Evolutionary conservation across 2,888 invertebrate species (phyloP).

Genomic region (Hyposoter dolosus): DNA sequence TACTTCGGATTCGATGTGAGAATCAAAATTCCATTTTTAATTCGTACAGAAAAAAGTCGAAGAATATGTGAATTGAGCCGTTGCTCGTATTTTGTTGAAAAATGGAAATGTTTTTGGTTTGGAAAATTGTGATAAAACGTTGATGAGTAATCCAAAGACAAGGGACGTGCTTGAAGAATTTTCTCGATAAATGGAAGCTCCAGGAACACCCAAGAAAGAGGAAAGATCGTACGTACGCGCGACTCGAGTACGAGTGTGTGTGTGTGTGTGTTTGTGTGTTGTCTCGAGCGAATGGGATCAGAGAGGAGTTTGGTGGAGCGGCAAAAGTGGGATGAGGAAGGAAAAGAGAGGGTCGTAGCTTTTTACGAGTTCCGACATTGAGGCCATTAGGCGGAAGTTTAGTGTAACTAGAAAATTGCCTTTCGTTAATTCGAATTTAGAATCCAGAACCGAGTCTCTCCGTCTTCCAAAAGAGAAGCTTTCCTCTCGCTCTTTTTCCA

Average conservation of each 20-base stretch:
- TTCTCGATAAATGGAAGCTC: slow-evolving; percentile 13
- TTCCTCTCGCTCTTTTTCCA: slow-evolving; percentile 33
- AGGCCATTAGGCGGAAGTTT: slow-evolving; percentile 73
- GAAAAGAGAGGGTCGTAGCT: slow-evolving; percentile 56
- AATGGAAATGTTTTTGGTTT: not conserved
- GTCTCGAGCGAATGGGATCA: slow-evolving; percentile 1
- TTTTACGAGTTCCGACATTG: slow-evolving; percentile 73
- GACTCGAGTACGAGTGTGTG: not conserved
- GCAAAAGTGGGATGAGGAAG: slow-evolving; percentile 37
- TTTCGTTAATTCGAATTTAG: slow-evolving; percentile 73
- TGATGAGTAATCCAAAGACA: not conserved
- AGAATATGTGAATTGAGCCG: not conserved
- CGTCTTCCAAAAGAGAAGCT: slow-evolving; percentile 21
- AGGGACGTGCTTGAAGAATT: not conserved
- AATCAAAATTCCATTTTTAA: not conserved
- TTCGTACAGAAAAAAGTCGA: not conserved
- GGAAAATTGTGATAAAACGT: not conserved
- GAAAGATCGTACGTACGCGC: slow-evolving; percentile 13
- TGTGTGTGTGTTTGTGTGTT: slow-evolving; percentile 14
- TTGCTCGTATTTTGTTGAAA: not conserved
- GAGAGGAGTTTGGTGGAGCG: not conserved
- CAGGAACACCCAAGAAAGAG: slow-evolving; percentile 18
- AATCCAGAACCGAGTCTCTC: slow-evolving; percentile 21
- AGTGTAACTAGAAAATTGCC: slow-evolving; percentile 73
- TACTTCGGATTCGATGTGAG: not conserved